Evolutionary conservation across 2,888 invertebrate genomes (phyloP), one percentile per base, ranked within the genome.

Genomic region (Erynnis tages): DNA sequence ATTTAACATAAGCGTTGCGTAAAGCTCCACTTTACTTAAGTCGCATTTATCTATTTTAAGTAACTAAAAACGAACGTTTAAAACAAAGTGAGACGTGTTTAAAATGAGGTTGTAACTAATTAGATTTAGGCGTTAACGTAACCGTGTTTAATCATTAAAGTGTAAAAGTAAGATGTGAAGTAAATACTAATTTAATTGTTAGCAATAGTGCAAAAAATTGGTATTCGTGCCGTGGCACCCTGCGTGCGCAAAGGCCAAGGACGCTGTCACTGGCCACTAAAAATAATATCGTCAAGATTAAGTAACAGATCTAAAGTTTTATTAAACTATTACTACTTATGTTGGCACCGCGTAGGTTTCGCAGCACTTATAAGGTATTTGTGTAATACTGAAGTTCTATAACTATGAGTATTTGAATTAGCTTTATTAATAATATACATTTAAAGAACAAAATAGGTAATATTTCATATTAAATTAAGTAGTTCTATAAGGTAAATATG

Each of bases 101-200:
- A 73, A 70, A 76, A 71, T 69, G 65, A 79, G 74, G 78, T 66
- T 75, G 67, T 55, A 63, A 64, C 66, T 60, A 67, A 69, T 68
- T 62, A 65, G 60, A 60, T 32, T 16, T 59, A 61, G 58, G 52
- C n/a, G n/a, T n/a, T n/a, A n/a, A n/a, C n/a, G n/a, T n/a, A n/a
- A n/a, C n/a, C n/a, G n/a, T n/a, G n/a, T n/a, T n/a, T n/a, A n/a
- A n/a, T n/a, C n/a, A n/a, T n/a, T n/a, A n/a, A n/a, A n/a, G n/a
- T n/a, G n/a, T n/a, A n/a, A n/a, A n/a, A n/a, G n/a, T n/a, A n/a
- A n/a, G n/a, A n/a, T n/a, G n/a, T n/a, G n/a, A n/a, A n/a, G n/a
- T n/a, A n/a, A n/a, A n/a, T n/a, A n/a, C n/a, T n/a, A n/a, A n/a
- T n/a, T n/a, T n/a, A 60, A 57, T 57, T 30, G 47, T 71, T 72